Percentiles rank a stretch among this genome's conserved stretches.
phyloP scores from a whole-genome alignment of 1,140 invertebrate species.

The Anastrepha ludens region DNA sequence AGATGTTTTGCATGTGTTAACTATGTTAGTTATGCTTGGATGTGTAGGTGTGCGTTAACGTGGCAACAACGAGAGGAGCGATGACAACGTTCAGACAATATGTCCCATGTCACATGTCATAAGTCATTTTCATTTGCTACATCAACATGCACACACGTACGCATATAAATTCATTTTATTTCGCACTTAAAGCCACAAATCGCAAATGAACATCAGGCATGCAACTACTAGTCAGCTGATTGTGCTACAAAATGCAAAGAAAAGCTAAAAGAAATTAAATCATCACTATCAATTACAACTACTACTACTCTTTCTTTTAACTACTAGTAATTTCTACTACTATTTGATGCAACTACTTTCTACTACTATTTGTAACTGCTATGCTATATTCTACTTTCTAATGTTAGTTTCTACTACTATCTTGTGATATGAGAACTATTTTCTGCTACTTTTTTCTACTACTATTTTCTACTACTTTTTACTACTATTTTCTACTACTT shows the following conservation, averaged over 20 bases:
- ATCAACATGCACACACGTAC: background rate
- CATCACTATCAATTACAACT: background rate
- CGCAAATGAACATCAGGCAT: background rate
- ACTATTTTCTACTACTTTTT: background rate
- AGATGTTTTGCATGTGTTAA: too few relatives aligned
- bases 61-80: background rate
- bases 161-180: background rate
- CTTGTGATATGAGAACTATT: background rate
- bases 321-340: background rate
- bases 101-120: too few relatives aligned
- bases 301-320: background rate
- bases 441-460: conserved; percentile 8
- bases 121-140: background rate
- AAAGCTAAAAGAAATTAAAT: background rate
- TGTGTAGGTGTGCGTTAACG: background rate
- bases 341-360: background rate
- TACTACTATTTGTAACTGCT: background rate
- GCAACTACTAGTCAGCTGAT: conserved; percentile 38
- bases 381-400: background rate
- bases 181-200: background rate
- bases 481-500: conserved; percentile 26
- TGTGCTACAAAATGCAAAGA: background rate
- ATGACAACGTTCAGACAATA: background rate
- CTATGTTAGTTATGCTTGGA: too few relatives aligned
- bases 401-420: background rate